A percentile compares a stretch with the other conserved stretches of the same genome.
phyloP scores from a whole-genome alignment of 2,113 vertebrate genomes.

The rabbit (Oryctolagus cuniculus) region mOryCun1.1 NC_091437.1:40518501-40519000 shows the following conservation, averaged over 20 bases:
- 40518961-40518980: background rate
- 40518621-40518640: background rate
- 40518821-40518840: background rate
- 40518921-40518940: background rate
- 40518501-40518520: constrained; percentile 1
- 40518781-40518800: background rate
- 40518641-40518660: background rate
- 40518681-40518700: background rate
- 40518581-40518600: background rate
- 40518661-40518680: background rate
- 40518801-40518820: background rate
- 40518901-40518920: background rate
- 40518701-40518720: constrained; percentile 1
- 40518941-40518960: background rate
- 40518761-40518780: background rate
- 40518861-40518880: background rate
- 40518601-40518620: background rate
- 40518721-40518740: background rate
- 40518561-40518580: background rate
- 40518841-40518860: background rate
- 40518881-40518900: background rate
- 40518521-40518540: background rate
- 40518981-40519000: background rate
- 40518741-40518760: background rate
- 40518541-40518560: background rate